Percentiles rank a stretch among this genome's conserved stretches.
These are phyloP conservation scores for Isoperla grammatica DNA, from an alignment of 2,888 invertebrate genomes.

Conservation along the genomic window DNA sequence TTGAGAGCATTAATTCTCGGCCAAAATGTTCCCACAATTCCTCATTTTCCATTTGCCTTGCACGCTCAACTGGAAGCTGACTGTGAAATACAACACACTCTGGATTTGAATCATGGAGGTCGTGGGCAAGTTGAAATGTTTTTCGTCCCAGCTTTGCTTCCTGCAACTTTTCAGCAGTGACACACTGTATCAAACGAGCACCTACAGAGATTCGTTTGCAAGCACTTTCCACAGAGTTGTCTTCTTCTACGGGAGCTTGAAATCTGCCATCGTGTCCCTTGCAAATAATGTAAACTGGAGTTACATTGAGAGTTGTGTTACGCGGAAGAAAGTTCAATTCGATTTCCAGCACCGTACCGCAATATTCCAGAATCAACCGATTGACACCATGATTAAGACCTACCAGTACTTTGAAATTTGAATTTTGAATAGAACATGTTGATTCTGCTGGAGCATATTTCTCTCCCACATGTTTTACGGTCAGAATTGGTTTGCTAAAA, in stretches of 20 bases:
- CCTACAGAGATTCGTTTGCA: constrained; percentile 69
- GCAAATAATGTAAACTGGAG: constrained; percentile 80
- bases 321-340: constrained; percentile 54
- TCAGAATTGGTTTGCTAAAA: background rate
- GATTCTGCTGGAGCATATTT: background rate
- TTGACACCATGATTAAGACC: constrained; percentile 60
- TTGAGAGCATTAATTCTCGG: constrained; percentile 71
- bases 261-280: constrained; percentile 73
- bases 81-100: constrained; percentile 68
- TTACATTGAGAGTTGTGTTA: constrained; percentile 56
- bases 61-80: constrained; percentile 61
- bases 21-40: constrained; percentile 83
- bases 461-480: background rate
- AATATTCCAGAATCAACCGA: constrained; percentile 54
- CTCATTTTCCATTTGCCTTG: constrained; percentile 65
- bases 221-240: constrained; percentile 65
- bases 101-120: constrained; percentile 48
- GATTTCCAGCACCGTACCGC: constrained; percentile 47
- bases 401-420: constrained; percentile 64
- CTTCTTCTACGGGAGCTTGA: constrained; percentile 57
- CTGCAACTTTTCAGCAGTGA: constrained; percentile 80
- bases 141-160: constrained; percentile 71
- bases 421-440: constrained; percentile 56
- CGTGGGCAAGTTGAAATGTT: constrained; percentile 73
- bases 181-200: constrained; percentile 73